Conservation (phyloP, 2,888 invertebrate species). For the Physocephala rufipes region DNA sequence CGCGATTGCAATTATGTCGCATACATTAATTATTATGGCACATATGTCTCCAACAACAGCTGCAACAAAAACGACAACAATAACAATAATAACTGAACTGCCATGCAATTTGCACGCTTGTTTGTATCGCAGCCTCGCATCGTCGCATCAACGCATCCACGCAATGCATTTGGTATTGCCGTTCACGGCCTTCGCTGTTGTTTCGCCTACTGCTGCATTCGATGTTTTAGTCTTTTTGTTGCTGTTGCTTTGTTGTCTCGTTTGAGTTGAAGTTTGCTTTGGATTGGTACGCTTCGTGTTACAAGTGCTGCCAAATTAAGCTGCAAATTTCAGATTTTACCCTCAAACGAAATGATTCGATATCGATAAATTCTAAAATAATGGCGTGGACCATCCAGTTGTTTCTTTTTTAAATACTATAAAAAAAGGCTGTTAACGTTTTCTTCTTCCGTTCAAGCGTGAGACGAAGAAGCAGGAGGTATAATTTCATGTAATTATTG, state of each 20-base stretch:
- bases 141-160: constrained; percentile 16
- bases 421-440: too few species aligned
- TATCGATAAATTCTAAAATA: not conserved
- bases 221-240: constrained; percentile 11
- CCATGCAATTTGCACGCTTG: constrained; percentile 33
- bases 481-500: too few species aligned
- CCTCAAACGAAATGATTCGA: not conserved
- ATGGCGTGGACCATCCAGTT: too few species aligned
- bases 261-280: constrained; percentile 28
- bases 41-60: constrained; percentile 32
- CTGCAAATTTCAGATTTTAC: constrained; percentile 1
- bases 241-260: not conserved
- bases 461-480: too few species aligned
- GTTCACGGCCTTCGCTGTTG: not conserved
- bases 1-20: constrained; percentile 34
- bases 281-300: constrained; percentile 27
- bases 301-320: constrained; percentile 33
- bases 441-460: too few species aligned
- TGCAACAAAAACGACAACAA: constrained; percentile 14
- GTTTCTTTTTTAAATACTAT: too few species aligned
- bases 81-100: constrained; percentile 17
- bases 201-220: constrained; percentile 15
- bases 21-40: constrained; percentile 32
- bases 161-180: constrained; percentile 19
- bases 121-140: constrained; percentile 31